A percentile compares a stretch with the other conserved stretches of the same genome.
Conservation (phyloP, 2,888 invertebrate genomes). For the Drosophila putrida region DNA sequence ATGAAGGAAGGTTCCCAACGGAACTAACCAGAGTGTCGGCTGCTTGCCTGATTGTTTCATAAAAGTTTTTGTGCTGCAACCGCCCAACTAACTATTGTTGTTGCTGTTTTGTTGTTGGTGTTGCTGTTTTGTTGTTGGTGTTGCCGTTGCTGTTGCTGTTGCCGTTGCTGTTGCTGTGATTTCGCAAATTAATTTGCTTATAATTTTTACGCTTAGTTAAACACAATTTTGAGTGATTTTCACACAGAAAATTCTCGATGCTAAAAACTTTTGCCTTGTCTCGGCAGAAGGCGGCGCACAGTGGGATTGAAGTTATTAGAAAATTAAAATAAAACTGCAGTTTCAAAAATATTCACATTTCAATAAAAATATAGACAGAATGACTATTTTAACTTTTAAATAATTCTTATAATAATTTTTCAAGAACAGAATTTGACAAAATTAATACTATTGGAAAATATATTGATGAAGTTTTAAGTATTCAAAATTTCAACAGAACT, state of each 20-base stretch:
- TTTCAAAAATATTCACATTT: not conserved
- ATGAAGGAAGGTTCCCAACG: conserved; percentile 39
- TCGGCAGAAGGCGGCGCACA: conserved; percentile 53
- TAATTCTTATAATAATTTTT: too few species aligned
- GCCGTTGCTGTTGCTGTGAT: conserved; percentile 68
- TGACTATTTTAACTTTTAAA: too few species aligned
- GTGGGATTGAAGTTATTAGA: conserved; percentile 33
- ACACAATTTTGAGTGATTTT: conserved; percentile 85
- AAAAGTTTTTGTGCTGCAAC: conserved; percentile 73
- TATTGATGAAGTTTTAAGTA: too few species aligned
- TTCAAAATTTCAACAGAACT: too few species aligned
- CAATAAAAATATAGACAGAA: not conserved
- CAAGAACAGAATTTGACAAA: too few species aligned
- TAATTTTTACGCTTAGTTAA: conserved; percentile 86
- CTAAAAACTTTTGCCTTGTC: conserved; percentile 65
- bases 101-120: conserved; percentile 40
- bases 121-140: conserved; percentile 20
- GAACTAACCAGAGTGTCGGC: conserved; percentile 52
- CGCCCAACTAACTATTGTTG: conserved; percentile 67
- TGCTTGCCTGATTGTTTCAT: conserved; percentile 79
- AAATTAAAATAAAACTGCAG: not conserved
- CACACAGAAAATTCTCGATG: conserved; percentile 74
- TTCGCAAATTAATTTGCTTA: conserved; percentile 85
- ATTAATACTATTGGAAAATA: not conserved
- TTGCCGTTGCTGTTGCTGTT: conserved; percentile 13